Evolutionary conservation across 1,140 invertebrate genomes (phyloP).

Genomic region (Heliconius himera): DNA sequence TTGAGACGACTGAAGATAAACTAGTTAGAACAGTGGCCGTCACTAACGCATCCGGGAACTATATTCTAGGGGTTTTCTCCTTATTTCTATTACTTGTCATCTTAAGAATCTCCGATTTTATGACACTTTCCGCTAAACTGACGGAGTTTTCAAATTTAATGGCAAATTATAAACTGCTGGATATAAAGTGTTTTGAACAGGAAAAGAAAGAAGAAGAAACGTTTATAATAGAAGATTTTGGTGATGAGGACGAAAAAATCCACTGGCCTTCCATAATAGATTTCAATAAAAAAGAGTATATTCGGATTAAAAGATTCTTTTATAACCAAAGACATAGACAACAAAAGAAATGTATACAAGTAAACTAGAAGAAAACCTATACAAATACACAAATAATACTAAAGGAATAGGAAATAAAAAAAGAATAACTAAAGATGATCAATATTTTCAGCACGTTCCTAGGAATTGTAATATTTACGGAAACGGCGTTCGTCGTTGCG

Average conservation of each 20-base stretch:
- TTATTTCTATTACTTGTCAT: slow-evolving; percentile 55
- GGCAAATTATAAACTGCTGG: slow-evolving; percentile 57
- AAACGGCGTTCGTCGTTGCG: slow-evolving; percentile 50
- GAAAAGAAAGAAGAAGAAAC: slow-evolving; percentile 34
- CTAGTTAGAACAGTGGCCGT: slow-evolving; percentile 46
- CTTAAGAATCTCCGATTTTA: slow-evolving; percentile 53
- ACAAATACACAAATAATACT: slow-evolving; percentile 6
- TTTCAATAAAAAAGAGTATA: slow-evolving; percentile 49
- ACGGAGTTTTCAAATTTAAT: slow-evolving; percentile 61
- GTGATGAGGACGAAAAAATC: slow-evolving; percentile 41
- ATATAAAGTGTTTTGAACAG: slow-evolving; percentile 44
- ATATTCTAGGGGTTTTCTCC: slow-evolving; percentile 56
- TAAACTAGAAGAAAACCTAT: slow-evolving; percentile 14
- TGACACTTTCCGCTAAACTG: slow-evolving; percentile 62
- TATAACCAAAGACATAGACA: slow-evolving; percentile 42
- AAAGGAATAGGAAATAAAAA: not conserved
- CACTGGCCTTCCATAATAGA: slow-evolving; percentile 49
- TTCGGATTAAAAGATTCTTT: slow-evolving; percentile 47
- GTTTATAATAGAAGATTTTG: slow-evolving; percentile 34
- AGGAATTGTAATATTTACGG: slow-evolving; percentile 44
- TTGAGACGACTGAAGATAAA: slow-evolving; percentile 47
- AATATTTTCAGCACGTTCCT: slow-evolving; percentile 52
- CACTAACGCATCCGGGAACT: slow-evolving; percentile 57
- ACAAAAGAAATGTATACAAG: slow-evolving; percentile 11
- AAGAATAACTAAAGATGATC: slow-evolving; percentile 50